A percentile compares a stretch with the other conserved stretches of the same genome.
Evolutionary conservation across 2,888 invertebrate genomes (phyloP).

Genomic region (Pycnomerus fuliginosus): DNA sequence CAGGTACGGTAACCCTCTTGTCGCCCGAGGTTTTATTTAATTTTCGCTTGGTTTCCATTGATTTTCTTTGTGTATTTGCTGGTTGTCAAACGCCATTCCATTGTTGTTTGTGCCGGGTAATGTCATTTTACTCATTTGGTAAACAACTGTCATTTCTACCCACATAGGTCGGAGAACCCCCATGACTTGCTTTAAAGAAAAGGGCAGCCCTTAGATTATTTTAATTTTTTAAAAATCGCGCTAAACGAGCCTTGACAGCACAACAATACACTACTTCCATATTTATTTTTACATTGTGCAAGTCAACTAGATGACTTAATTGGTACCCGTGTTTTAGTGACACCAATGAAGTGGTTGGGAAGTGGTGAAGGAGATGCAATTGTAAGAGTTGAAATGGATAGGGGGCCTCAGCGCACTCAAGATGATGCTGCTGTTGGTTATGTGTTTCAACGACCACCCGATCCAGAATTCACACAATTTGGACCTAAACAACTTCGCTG

Average conservation of each 20-base stretch:
- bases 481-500: conserved; percentile 77
- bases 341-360: conserved; percentile 78
- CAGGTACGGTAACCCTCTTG: conserved; percentile 39
- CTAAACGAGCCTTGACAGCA: too few species aligned
- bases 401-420: conserved; percentile 71
- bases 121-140: conserved; percentile 52
- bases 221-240: too few species aligned
- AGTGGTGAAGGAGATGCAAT: conserved; percentile 65
- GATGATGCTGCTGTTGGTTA: conserved; percentile 94
- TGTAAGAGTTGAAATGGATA: conserved; percentile 61
- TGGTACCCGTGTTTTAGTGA: conserved; percentile 31
- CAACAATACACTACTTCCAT: too few species aligned
- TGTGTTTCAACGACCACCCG: conserved; percentile 83
- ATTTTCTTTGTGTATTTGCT: conserved; percentile 57
- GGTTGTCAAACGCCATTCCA: conserved; percentile 57
- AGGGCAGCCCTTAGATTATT: too few species aligned
- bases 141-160: conserved; percentile 45
- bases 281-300: too few species aligned
- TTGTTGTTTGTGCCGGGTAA: conserved; percentile 54
- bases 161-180: too few species aligned
- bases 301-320: too few species aligned
- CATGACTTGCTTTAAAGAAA: too few species aligned
- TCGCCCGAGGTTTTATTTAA: conserved; percentile 17
- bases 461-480: conserved; percentile 72
- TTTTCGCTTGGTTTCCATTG: conserved; percentile 26